Conservation (phyloP, 1,140 invertebrate species). For the Aporrectodea caliginosa region DNA sequence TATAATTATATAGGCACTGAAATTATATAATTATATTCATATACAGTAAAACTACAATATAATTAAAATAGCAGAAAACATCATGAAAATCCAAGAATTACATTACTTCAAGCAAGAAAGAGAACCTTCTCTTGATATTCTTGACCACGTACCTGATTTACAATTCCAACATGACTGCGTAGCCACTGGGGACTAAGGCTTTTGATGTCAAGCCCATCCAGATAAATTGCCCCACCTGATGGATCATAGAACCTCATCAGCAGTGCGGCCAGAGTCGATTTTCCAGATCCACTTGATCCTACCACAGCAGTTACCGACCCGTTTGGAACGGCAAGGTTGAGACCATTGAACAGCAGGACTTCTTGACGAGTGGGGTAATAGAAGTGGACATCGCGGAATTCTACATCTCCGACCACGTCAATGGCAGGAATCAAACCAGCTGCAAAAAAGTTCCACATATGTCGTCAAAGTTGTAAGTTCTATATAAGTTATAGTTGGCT, state of each 20-base stretch:
- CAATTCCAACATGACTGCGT: slow-evolving; percentile 51
- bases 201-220: slow-evolving; percentile 54
- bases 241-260: slow-evolving; percentile 56
- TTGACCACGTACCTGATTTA: slow-evolving; percentile 50
- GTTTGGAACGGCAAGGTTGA: slow-evolving; percentile 52
- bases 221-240: slow-evolving; percentile 35
- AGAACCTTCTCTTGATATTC: neutral
- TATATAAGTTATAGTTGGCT: too few species aligned
- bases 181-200: slow-evolving; percentile 54
- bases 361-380: slow-evolving; percentile 61
- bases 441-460: too few species aligned
- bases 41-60: too few species aligned
- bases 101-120: neutral
- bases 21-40: too few species aligned
- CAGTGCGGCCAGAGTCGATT: slow-evolving; percentile 57
- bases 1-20: too few species aligned
- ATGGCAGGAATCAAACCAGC: slow-evolving; percentile 60
- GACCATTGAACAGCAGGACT: slow-evolving; percentile 56
- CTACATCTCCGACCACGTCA: slow-evolving; percentile 55
- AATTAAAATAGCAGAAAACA: neutral
- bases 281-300: slow-evolving; percentile 59
- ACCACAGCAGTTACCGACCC: slow-evolving; percentile 58
- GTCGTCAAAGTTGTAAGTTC: too few species aligned
- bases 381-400: slow-evolving; percentile 60
- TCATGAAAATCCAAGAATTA: neutral